Evolutionary conservation across 2,888 invertebrate genomes (phyloP).

Genomic region (Agriopis marginaria): DNA sequence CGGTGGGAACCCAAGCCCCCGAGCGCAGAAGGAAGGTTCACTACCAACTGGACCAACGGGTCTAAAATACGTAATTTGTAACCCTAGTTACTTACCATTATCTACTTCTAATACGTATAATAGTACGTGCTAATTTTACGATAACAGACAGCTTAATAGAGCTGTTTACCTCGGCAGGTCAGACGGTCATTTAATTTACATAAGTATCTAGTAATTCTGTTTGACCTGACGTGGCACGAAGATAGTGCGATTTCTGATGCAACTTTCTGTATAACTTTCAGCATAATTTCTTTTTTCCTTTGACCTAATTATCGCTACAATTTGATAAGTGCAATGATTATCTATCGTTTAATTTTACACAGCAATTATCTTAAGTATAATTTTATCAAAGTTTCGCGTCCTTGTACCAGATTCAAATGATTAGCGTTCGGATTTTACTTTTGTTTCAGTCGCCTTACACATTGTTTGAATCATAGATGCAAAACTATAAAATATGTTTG

Average conservation of each 20-base stretch:
- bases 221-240: slow-evolving; percentile 28
- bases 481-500: too few species aligned
- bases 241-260: slow-evolving; percentile 66
- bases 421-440: slow-evolving; percentile 47
- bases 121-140: neutral
- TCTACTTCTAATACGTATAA: neutral
- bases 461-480: neutral
- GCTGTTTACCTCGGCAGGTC: slow-evolving; percentile 23
- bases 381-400: slow-evolving; percentile 48
- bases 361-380: neutral
- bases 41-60: too few species aligned
- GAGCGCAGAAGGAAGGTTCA: too few species aligned
- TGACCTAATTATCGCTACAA: slow-evolving; percentile 21
- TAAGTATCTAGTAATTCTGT: neutral
- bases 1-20: too few species aligned
- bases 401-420: slow-evolving; percentile 53
- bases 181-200: slow-evolving; percentile 1
- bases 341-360: slow-evolving; percentile 43
- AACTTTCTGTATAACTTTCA: slow-evolving; percentile 50
- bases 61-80: too few species aligned
- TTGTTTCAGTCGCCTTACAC: slow-evolving; percentile 11
- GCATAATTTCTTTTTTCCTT: slow-evolving; percentile 38
- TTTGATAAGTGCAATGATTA: slow-evolving; percentile 19
- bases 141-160: slow-evolving; percentile 15
- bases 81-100: neutral